A percentile compares a stretch with the other conserved stretches of the same genome.
Conservation (phyloP, 2,797 vertebrate species). For the Mastacembelus armatus region DNA sequence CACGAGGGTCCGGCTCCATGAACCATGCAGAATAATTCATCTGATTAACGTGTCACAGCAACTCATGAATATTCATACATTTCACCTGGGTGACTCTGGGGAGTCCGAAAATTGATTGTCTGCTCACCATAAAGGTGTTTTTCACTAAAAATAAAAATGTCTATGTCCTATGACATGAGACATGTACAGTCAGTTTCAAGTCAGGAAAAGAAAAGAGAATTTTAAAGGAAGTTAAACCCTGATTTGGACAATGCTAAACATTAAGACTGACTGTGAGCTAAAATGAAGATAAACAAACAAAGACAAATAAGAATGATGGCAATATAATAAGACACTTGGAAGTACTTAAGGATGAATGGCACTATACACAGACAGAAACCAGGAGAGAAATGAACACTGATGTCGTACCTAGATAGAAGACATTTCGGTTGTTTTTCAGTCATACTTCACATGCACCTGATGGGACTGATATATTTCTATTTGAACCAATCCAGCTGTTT, state of each 20-base stretch:
- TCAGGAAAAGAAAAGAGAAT: background rate
- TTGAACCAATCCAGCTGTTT: background rate
- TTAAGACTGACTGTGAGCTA: background rate
- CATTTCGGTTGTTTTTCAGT: background rate
- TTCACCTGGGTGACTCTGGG: slow-evolving; percentile 62
- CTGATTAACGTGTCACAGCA: slow-evolving; percentile 73
- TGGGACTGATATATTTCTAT: background rate
- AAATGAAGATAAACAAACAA: slow-evolving; percentile 2
- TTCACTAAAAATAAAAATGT: background rate
- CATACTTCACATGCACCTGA: no score
- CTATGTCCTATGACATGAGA: no score
- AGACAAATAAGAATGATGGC: slow-evolving; percentile 3
- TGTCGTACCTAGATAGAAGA: background rate
- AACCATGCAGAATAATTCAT: slow-evolving; percentile 70
- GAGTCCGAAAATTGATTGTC: slow-evolving; percentile 43
- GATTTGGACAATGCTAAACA: background rate
- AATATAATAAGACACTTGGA: slow-evolving; percentile 20
- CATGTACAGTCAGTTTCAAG: no score
- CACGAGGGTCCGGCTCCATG: slow-evolving; percentile 61
- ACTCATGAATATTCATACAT: slow-evolving; percentile 76
- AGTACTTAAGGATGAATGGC: slow-evolving; percentile 9
- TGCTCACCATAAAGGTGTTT: no score
- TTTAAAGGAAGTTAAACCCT: background rate
- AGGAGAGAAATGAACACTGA: slow-evolving; percentile 20
- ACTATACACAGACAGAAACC: slow-evolving; percentile 7